Evolutionary conservation across 2,888 invertebrate species (phyloP), one percentile per base, ranked within the genome.

Genomic region (Trissolcus japonicus): DNA sequence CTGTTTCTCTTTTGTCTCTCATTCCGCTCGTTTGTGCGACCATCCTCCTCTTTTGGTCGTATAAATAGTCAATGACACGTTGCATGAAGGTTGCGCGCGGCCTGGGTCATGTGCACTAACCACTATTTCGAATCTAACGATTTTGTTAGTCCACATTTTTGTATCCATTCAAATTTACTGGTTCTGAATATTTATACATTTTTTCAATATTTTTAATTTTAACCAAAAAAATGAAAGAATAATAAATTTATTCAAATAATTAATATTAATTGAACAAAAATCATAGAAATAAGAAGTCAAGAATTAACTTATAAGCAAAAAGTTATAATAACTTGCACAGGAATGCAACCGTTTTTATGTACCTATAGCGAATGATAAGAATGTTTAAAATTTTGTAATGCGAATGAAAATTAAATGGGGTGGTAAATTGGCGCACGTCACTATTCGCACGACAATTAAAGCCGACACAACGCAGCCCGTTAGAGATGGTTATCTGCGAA

Each of bases 1-100:
- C 50, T 73, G 51, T 74, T 75, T 76, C 72, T 79, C 78, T 71
- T 76, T 76, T 76, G 66, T 78, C 65, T 78, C 56, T 68, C 69
- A 62, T 78, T 75, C 75, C 67, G 57, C 17, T 46, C 25, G 29
- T 50, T 21, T 56, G 53, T 41, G 21, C 43, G 40, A 6, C 21
- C 43, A 54, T 67, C 71, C 80, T 66, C 54, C 61, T 69, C 78
- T 71, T 81, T 75, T 67, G 68, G 80, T 63, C 62, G 67, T 84
- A 82, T 82, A 84, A 85, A 84, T 84, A 86, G 84, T 84, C 81
- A 81, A 82, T 84, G 85, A 85, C 84, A 83, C 68, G 61, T 68
- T 67, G 19, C 69, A 54, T 21, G 81, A 81, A 76, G 80, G 83
- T 86, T 84, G 84, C 83, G 9, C 7, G 82, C 84, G 80, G 80